Percentiles rank a stretch among this genome's conserved stretches.
Conservation (phyloP, 1,140 invertebrate genomes). For the Drosophila albomicans region DNA sequence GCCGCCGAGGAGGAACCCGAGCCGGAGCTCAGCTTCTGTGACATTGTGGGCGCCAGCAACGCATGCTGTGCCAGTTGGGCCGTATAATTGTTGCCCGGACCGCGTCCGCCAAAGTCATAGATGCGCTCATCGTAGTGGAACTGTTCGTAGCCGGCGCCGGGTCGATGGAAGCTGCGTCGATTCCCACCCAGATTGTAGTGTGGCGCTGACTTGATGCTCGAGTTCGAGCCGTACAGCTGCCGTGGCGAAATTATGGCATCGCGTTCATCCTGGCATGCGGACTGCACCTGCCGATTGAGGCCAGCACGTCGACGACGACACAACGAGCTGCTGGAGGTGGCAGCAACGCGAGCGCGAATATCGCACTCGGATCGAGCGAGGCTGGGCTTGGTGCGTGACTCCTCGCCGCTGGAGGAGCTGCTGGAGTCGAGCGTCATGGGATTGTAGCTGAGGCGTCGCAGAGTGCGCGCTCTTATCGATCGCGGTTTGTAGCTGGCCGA, state of each 20-base stretch:
- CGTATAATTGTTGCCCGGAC: constrained; percentile 78
- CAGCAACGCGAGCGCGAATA: constrained; percentile 74
- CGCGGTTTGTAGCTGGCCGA: constrained; percentile 79
- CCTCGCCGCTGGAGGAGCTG: constrained; percentile 81
- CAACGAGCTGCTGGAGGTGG: constrained; percentile 57
- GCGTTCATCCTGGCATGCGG: constrained; percentile 70
- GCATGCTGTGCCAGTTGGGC: constrained; percentile 23
- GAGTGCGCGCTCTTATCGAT: constrained; percentile 85
- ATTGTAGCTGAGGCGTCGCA: constrained; percentile 86
- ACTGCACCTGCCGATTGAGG: constrained; percentile 70
- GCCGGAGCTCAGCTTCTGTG: constrained; percentile 67
- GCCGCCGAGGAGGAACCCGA: constrained; percentile 76
- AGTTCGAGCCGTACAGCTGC: constrained; percentile 85
- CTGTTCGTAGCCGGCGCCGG: constrained; percentile 59
- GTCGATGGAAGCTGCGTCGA: constrained; percentile 62
- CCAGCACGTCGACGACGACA: constrained; percentile 66
- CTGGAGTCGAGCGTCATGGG: constrained; percentile 85
- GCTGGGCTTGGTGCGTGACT: constrained; percentile 65
- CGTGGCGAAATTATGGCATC: constrained; percentile 64
- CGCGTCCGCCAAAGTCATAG: constrained; percentile 82
- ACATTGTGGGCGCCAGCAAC: constrained; percentile 30
- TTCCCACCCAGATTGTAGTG: constrained; percentile 80
- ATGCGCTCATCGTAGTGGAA: constrained; percentile 80
- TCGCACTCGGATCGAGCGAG: constrained; percentile 85
- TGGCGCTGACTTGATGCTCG: constrained; percentile 85